phyloP scores from a whole-genome alignment of 2,797 vertebrate genomes.

The Myotis planiceps region DNA sequence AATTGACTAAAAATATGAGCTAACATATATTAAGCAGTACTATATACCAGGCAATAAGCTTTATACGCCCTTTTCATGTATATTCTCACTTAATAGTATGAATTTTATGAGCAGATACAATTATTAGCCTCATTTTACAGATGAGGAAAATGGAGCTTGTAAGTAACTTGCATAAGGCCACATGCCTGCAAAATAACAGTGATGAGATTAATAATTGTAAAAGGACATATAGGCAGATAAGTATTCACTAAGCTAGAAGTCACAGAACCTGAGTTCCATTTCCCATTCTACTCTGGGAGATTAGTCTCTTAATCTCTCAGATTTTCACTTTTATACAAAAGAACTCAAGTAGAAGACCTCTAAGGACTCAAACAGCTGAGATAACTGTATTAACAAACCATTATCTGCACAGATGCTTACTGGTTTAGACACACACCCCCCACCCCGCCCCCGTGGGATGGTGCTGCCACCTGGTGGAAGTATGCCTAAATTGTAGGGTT shows the following conservation, averaged over 20 bases:
- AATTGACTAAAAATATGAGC: not conserved
- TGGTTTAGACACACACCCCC: not conserved
- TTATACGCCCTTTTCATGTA: not conserved
- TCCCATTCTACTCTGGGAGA: not conserved
- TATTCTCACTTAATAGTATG: not conserved
- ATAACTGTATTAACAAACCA: not conserved
- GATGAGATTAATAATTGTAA: not conserved
- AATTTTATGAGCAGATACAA: not conserved
- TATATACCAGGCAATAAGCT: not conserved
- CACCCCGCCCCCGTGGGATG: not conserved
- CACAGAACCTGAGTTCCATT: not conserved
- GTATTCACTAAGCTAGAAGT: not conserved
- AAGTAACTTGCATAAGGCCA: not conserved
- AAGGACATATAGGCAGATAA: not conserved
- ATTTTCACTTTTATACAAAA: not conserved
- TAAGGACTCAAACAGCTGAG: not conserved
- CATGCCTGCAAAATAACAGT: not conserved
- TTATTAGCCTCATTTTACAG: not conserved
- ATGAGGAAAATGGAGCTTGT: not conserved
- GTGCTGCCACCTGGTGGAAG: conserved; percentile 53
- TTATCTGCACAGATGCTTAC: not conserved
- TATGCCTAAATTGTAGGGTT: not conserved
- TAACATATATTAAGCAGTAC: not conserved
- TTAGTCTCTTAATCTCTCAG: not conserved
- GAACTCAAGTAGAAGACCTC: not conserved